These are phyloP conservation scores for Hybos culiciformis DNA, from an alignment of 2,888 invertebrate genomes.

Conservation along the genomic window DNA sequence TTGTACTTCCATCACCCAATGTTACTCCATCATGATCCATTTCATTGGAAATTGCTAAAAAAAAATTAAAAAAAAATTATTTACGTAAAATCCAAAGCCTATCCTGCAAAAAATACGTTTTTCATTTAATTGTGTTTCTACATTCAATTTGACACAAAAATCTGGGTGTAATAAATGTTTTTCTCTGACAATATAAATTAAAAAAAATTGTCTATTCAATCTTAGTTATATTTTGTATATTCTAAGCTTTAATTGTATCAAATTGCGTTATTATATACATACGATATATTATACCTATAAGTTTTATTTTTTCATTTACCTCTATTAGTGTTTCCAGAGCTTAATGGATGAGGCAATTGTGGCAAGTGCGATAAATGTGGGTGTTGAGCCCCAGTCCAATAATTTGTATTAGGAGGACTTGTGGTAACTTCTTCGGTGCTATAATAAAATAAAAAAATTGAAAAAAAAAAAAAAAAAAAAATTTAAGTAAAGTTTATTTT, in stretches of 20 bases:
- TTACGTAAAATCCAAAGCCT: neutral
- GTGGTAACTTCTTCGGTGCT: conserved; percentile 35
- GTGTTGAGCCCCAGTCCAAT: conserved; percentile 39
- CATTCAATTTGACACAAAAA: no score
- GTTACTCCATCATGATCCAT: conserved; percentile 16
- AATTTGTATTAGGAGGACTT: conserved; percentile 30
- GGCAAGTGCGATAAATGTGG: conserved; percentile 47
- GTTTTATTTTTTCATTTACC: no score
- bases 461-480: neutral
- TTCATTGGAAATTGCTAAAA: conserved; percentile 17
- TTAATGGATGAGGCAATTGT: conserved; percentile 41
- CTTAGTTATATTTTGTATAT: no score
- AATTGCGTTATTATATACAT: no score
- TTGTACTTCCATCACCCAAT: neutral
- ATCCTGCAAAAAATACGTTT: no score
- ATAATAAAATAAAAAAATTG: conserved; percentile 3
- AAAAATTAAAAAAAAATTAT: neutral
- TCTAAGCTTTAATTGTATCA: no score
- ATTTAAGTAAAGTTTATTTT: no score
- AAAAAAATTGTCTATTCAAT: no score
- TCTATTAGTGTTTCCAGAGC: conserved; percentile 18
- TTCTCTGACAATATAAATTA: no score
- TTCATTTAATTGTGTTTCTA: no score
- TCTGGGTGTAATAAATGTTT: no score
- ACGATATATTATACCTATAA: no score